Percentiles rank a stretch among this genome's conserved stretches.
These are phyloP conservation scores for Mesitornis unicolor DNA, from an alignment of 2,113 vertebrate species.

Conservation along the genomic window DNA sequence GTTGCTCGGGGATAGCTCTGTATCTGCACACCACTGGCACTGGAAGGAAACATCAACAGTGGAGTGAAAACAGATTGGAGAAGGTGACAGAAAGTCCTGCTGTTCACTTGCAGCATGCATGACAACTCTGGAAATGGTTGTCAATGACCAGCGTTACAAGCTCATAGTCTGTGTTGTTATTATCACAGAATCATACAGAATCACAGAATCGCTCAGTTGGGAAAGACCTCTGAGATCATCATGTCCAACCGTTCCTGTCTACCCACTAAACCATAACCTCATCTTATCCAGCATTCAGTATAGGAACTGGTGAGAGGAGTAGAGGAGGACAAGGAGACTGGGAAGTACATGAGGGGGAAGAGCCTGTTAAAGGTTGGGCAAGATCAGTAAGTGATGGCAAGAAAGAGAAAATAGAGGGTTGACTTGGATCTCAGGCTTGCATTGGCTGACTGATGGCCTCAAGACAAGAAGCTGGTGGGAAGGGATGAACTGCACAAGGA, in stretches of 20 bases:
- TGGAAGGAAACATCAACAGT: background rate
- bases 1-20: background rate
- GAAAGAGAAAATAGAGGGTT: background rate
- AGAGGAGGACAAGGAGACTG: background rate
- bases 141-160: fast-evolving
- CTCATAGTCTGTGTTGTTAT: background rate
- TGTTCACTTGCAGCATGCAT: background rate
- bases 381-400: background rate
- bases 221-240: no score
- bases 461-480: background rate
- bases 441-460: background rate
- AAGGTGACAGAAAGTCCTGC: background rate
- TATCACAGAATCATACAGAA: no score
- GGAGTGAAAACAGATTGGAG: background rate
- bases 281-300: background rate
- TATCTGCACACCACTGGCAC: background rate
- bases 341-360: background rate
- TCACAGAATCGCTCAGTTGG: no score
- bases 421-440: background rate
- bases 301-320: fast-evolving
- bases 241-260: no score
- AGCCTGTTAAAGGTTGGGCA: background rate
- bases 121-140: background rate
- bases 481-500: background rate
- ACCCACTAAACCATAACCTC: no score